Base-by-base conservation (phyloP, 2,888 invertebrate species). In the Monopis laevigella region DNA sequence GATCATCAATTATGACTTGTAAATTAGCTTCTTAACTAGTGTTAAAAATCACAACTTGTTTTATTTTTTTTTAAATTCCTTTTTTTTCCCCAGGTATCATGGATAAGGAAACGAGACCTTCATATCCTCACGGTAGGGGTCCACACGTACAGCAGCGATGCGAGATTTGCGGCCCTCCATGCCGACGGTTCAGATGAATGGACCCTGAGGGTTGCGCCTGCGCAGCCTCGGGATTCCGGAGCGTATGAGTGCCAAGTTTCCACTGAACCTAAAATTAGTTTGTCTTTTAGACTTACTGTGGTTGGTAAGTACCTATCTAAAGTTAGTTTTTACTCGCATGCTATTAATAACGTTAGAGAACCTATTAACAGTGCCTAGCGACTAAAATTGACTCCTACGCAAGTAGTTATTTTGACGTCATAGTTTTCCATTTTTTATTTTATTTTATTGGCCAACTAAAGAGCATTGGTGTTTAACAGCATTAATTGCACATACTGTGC, bases 201-300 rank as follows among this genome's bases (percentile, higher is more conserved):
- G 87, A 92, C 80, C 86, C 59, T 68, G 42, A 54, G 69, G 13
- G 73, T 67, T 2, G 60, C 88, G 53, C 87, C 72, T 0, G 73
- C 85, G 40, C 86, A 86, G 60, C 83, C 89, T 2, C 82, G 91
- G 45, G 94, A 94, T 71, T 92, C 91, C 42, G 94, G 94, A 45
- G 87, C 90, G 48, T 94, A 94, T 71, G 94, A 94, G 81, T 94
- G 93, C 65, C 94, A 94, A 82, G 92, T 94, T 49, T 92, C 92
- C 55, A 93, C 93, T 14, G 93, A 93, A 63, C 93, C 94, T 43
- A 94, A 94, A 80, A 92, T 92, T 73, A 93, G 93, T 64, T 52
- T 74, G 40, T 71, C 88, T 16, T 89, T 88, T 64, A 83, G 86
- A 51, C 84, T 91, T 46, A 89, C 85, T 55, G 90, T 91, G 55